Conservation (phyloP, 2,888 invertebrate species). For the Macrophya annulata region DNA sequence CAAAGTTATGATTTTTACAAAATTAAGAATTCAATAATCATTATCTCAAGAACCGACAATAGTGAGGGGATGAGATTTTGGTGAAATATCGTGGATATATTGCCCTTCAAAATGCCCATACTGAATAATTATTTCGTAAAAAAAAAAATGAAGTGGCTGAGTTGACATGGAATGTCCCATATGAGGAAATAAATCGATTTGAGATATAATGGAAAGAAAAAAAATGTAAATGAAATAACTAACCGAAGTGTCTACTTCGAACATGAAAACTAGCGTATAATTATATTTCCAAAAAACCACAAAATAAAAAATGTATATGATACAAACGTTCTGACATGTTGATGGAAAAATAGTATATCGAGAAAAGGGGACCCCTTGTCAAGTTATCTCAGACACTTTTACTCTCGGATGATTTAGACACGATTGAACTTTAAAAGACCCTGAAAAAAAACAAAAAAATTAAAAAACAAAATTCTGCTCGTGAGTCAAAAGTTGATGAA, state of each 20-base stretch:
- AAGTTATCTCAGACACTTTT: neutral
- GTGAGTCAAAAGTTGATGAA: neutral
- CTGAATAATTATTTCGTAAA: neutral
- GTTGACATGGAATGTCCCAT: constrained; percentile 19
- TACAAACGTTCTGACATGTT: neutral
- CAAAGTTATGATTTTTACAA: constrained; percentile 24
- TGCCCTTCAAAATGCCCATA: neutral
- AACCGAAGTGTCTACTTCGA: neutral
- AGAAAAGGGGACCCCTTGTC: neutral
- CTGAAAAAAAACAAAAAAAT: neutral
- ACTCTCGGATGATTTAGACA: neutral
- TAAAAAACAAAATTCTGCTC: too few relatives aligned
- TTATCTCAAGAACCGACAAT: constrained; percentile 22
- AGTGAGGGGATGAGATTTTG: constrained; percentile 13
- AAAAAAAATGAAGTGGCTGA: neutral
- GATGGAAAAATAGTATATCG: neutral
- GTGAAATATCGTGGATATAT: constrained; percentile 11
- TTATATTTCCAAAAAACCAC: too few relatives aligned
- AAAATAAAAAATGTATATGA: neutral
- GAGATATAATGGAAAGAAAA: neutral
- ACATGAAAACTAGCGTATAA: neutral
- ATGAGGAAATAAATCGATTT: too few relatives aligned
- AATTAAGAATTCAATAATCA: constrained; percentile 14
- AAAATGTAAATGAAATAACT: neutral
- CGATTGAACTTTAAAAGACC: neutral